Base-by-base conservation (phyloP, 2,888 invertebrate genomes). In the Dasysyrphus albostriatus region DNA sequence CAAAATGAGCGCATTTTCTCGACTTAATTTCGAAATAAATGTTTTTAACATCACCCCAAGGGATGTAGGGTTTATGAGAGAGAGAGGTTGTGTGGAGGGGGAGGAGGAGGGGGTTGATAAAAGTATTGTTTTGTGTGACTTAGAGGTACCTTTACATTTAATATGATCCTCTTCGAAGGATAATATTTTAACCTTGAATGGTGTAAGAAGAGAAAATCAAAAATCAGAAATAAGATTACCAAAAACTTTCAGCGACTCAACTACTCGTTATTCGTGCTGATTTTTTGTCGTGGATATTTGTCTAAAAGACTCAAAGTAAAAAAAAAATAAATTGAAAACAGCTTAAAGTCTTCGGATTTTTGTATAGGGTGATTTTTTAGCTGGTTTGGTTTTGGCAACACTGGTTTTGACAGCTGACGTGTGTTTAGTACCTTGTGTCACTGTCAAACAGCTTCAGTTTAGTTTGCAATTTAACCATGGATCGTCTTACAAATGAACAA, bases 21-120 rank as follows among this genome's bases (percentile, higher is more conserved):
- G 78, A 79, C 87, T 87, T 87, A 87, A 87, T 87, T 87, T 72
- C 67, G 78, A 87, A 87, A 79, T 87, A 78, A 87, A 83, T 87
- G 85, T 83, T 79, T 54, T 54, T 29, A 44, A 58, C 72, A 34
- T 44, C 16, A 39, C 58, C 69, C 24, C 7, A 29, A 14, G 19
- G 34, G 19, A 67, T 65, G 29, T 14, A 14, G 29, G 24, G 1
- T 37, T 34, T 39, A 3, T 7, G 37, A 39, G 14, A 14, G 39
- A 0, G 0, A 34, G 2, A 37, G 24, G 2, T 24, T 24, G 24
- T n/a, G n/a, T n/a, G 58, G 16, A 16, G 8, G 9, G 49, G 5
- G 5, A n/a, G n/a, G n/a, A n/a, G 58, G 16, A 16, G 8, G 9
- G 49, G 5, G 5, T 5, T 16, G 19, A 9, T 44, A 39, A n/a